Percentiles rank a stretch among this genome's conserved stretches.
These are phyloP conservation scores for Sebastiscus tertius DNA, from an alignment of 2,797 vertebrate genomes.

Conservation along the genomic window DNA sequence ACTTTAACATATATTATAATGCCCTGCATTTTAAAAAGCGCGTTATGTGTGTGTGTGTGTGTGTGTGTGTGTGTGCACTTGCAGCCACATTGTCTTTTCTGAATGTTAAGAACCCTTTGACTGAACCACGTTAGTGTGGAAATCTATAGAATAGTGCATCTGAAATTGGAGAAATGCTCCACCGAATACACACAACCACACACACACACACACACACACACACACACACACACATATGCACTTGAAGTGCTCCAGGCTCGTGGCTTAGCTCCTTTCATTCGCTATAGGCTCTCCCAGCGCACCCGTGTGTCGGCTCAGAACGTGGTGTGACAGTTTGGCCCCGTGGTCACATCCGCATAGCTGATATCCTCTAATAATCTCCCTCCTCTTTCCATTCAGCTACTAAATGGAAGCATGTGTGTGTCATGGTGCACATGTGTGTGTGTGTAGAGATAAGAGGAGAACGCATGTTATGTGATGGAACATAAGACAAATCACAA, in stretches of 20 bases:
- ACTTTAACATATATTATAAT: conserved; percentile 68
- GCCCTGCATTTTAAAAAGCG: conserved; percentile 48
- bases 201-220: not conserved
- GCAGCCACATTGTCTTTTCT: conserved; percentile 48
- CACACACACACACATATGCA: not conserved
- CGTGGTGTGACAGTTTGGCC: conserved; percentile 52
- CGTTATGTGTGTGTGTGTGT: conserved; percentile 2
- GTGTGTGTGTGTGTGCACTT: conserved; percentile 2
- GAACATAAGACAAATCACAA: conserved; percentile 52
- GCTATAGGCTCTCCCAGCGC: conserved; percentile 36
- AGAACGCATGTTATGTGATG: conserved; percentile 21
- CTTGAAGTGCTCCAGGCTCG: conserved; percentile 37
- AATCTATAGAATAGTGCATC: conserved; percentile 44
- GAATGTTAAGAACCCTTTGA: conserved; percentile 41
- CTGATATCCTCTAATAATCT: conserved; percentile 68
- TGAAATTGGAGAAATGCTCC: conserved; percentile 14
- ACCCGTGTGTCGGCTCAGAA: conserved; percentile 40
- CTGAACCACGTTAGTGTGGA: conserved; percentile 32
- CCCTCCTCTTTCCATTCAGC: conserved; percentile 33
- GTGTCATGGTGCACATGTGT: not conserved
- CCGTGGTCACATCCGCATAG: conserved; percentile 39
- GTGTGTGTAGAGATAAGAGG: conserved; percentile 12
- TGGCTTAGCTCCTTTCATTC: conserved; percentile 55
- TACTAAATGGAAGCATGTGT: conserved; percentile 35
- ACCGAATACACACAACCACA: not conserved